Percentiles rank a stretch among this genome's conserved stretches.
These are phyloP conservation scores for Antechinus stuartii DNA, from an alignment of 2,113 vertebrate species.

Conservation along the genomic window DNA sequence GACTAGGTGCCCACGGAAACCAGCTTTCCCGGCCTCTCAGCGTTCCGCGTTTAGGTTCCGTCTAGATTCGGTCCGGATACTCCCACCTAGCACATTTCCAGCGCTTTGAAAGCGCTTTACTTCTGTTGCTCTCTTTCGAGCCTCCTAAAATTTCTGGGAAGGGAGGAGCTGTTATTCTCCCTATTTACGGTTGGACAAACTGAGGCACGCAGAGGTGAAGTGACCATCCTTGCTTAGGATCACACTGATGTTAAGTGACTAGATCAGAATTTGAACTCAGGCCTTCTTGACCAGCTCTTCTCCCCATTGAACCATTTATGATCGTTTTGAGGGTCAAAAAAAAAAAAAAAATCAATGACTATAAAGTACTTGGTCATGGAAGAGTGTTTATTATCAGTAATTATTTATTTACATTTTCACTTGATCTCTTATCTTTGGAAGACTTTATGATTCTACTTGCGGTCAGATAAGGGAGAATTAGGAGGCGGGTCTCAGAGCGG, in stretches of 20 bases:
- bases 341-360: neutral
- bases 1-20: neutral
- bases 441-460: neutral
- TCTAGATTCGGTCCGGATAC: no score
- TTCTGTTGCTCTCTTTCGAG: neutral
- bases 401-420: neutral
- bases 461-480: neutral
- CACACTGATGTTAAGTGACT: neutral
- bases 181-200: neutral
- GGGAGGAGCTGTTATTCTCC: neutral
- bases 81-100: neutral
- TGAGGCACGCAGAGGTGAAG: no score
- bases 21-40: fast-evolving
- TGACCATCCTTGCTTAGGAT: neutral
- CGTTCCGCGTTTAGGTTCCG: neutral
- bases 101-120: neutral
- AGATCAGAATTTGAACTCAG: neutral
- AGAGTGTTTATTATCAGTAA: neutral
- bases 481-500: no score
- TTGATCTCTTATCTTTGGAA: neutral
- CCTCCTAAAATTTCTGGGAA: neutral
- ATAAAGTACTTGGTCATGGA: neutral
- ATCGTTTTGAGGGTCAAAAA: neutral
- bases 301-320: neutral
- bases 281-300: neutral